Evolutionary conservation across 1,140 invertebrate species (phyloP), one percentile per base, ranked within the genome.

Genomic region (Acromyrmex charruanus): DNA sequence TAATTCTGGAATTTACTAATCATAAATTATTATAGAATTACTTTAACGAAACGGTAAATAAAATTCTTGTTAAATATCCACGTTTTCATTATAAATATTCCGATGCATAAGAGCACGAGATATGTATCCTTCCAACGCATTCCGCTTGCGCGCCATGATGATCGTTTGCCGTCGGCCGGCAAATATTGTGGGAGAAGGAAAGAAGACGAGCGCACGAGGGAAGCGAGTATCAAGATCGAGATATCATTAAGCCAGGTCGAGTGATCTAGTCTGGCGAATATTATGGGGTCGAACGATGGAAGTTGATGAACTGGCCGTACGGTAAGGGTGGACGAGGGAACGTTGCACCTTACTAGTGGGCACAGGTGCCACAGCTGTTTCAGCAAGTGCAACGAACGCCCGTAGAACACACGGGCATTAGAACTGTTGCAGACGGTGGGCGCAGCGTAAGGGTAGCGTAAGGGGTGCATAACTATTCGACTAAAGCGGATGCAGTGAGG

Each of bases 331-430:
- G 66, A 82, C 79, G 89, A 72, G 85, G 87, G 91, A 92, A 93
- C 90, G 92, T 93, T 94, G 92, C 93, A 94, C 94, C 94, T 94
- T 94, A 94, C 92, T 49, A 71, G 85, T 86, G 55, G 68, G 59
- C 93, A 94, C 94, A 94, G 94, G 94, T 95, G 94, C 91, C 89
- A 90, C 93, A 94, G 94, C 93, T 94, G 94, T 94, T 92, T 88
- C 92, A 92, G 91, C 94, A 94, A 94, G 94, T 94, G 94, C 92
- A 94, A 92, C 90, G 91, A 90, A 92, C 91, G 88, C 87, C 89
- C 86, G 63, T 92, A 92, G 92, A 93, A 84, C 91, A 89, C 89
- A 90, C 86, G 90, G 92, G 89, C 88, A 93, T 94, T 94, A 93
- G 93, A 94, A 74, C 85, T 92, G 89, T 90, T 92, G 91, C 92